Percentiles rank a stretch among this genome's conserved stretches.
Evolutionary conservation across 2,113 vertebrate genomes (phyloP).

Genomic region (Bostrychus sinensis): DNA sequence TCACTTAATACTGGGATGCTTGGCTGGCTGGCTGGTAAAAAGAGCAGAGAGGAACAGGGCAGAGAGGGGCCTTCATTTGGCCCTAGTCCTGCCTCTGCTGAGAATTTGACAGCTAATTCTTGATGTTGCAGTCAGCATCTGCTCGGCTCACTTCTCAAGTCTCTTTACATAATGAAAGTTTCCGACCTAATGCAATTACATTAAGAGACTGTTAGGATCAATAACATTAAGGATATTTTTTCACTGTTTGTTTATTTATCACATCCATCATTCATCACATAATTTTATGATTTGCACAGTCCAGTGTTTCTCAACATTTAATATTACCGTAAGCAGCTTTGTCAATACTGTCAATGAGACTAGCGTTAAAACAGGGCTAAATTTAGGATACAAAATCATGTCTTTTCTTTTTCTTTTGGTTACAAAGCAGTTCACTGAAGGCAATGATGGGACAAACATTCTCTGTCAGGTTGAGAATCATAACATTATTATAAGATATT

Average conservation of each 20-base stretch:
- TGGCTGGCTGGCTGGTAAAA: slow-evolving; percentile 66
- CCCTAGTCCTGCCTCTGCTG: slow-evolving; percentile 52
- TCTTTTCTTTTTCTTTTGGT: too few species aligned
- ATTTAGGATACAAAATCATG: too few species aligned
- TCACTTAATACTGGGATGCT: slow-evolving; percentile 75
- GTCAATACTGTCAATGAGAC: too few species aligned
- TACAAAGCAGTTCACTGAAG: too few species aligned
- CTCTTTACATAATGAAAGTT: slow-evolving; percentile 72
- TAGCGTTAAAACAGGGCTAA: too few species aligned
- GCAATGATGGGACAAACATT: too few species aligned
- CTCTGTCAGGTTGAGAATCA: too few species aligned
- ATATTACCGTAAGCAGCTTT: not conserved
- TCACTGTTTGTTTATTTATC: slow-evolving; percentile 59
- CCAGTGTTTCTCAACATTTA: slow-evolving; percentile 9
- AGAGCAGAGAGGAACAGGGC: slow-evolving; percentile 59
- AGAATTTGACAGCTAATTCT: slow-evolving; percentile 69
- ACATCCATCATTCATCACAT: slow-evolving; percentile 46
- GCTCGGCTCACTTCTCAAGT: slow-evolving; percentile 55
- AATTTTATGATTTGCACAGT: slow-evolving; percentile 13
- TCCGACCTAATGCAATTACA: slow-evolving; percentile 61
- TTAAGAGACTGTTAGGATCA: slow-evolving; percentile 55
- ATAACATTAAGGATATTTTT: slow-evolving; percentile 52
- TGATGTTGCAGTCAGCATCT: slow-evolving; percentile 69
- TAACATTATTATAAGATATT: too few species aligned
- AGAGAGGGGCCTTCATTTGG: slow-evolving; percentile 58